Conservation (phyloP, 2,797 vertebrate species). For the Pristis pectinata region DNA sequence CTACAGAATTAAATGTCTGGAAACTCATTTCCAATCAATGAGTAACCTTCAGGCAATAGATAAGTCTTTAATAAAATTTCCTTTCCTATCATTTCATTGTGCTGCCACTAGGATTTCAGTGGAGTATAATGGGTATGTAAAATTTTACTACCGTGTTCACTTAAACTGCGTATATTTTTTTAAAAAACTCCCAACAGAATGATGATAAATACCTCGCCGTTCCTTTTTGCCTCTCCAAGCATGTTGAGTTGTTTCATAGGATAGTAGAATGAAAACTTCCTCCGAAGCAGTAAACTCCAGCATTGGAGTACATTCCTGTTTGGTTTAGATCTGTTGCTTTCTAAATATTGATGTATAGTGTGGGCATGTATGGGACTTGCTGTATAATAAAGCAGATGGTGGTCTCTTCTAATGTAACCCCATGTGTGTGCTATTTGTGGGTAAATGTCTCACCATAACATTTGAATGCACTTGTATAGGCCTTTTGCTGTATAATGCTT, state of each 20-base stretch:
- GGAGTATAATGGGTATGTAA: slow-evolving; percentile 6
- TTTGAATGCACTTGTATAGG: neutral
- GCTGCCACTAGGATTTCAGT: slow-evolving; percentile 13
- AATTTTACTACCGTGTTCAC: neutral
- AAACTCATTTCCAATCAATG: neutral
- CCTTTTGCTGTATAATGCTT: neutral
- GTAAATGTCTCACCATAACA: neutral
- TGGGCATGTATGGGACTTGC: neutral
- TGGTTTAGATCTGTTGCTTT: neutral
- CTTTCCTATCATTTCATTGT: slow-evolving; percentile 19
- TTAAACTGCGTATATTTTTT: neutral
- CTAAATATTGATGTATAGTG: neutral
- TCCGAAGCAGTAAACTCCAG: too few relatives aligned
- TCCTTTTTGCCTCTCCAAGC: neutral
- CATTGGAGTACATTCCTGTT: neutral
- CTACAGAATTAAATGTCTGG: neutral
- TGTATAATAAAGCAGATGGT: neutral
- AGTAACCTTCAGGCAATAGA: neutral
- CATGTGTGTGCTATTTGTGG: neutral
- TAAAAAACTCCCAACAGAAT: too few relatives aligned
- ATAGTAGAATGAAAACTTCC: too few relatives aligned
- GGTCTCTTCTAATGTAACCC: neutral
- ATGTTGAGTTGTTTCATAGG: neutral
- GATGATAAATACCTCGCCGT: neutral
- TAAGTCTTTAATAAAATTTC: neutral